Conservation (phyloP, 2,113 vertebrate species). For the Amphilophus citrinellus region DNA sequence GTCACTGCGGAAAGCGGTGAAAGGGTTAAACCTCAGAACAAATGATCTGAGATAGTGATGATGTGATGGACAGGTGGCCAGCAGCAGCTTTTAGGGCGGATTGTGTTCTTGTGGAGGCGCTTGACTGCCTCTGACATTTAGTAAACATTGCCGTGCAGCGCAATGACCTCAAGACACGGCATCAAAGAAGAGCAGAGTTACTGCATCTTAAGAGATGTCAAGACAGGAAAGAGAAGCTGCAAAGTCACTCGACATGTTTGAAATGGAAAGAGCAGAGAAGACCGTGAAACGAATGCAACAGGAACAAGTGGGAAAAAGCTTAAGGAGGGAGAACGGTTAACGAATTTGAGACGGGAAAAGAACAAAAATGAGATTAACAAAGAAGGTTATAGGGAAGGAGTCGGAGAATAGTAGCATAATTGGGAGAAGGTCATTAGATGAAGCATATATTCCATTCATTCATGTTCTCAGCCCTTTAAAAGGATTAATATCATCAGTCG, state of each 20-base stretch:
- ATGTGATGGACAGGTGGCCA: constrained; percentile 78
- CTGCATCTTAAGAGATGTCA: constrained; percentile 26
- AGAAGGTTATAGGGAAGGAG: background rate
- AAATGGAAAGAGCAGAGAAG: background rate
- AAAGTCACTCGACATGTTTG: constrained; percentile 44
- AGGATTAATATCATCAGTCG: background rate
- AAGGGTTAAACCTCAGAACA: constrained; percentile 74
- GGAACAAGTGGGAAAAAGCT: background rate
- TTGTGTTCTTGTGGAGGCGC: constrained; percentile 68
- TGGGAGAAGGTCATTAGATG: too few relatives aligned
- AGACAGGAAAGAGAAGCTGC: constrained; percentile 13
- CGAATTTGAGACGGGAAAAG: background rate
- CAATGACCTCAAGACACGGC: constrained; percentile 50
- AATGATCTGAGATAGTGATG: constrained; percentile 58
- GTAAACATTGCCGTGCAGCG: constrained; percentile 50
- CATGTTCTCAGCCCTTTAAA: background rate
- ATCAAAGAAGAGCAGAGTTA: constrained; percentile 11
- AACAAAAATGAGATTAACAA: background rate
- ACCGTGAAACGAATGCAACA: background rate
- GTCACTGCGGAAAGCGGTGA: constrained; percentile 47
- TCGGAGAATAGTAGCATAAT: background rate
- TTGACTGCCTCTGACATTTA: constrained; percentile 81
- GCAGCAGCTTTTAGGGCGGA: constrained; percentile 73
- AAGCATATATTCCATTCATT: background rate
- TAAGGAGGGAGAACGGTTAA: background rate